Conservation (phyloP, 2,888 invertebrate species). For the Spicauda simplicius region DNA sequence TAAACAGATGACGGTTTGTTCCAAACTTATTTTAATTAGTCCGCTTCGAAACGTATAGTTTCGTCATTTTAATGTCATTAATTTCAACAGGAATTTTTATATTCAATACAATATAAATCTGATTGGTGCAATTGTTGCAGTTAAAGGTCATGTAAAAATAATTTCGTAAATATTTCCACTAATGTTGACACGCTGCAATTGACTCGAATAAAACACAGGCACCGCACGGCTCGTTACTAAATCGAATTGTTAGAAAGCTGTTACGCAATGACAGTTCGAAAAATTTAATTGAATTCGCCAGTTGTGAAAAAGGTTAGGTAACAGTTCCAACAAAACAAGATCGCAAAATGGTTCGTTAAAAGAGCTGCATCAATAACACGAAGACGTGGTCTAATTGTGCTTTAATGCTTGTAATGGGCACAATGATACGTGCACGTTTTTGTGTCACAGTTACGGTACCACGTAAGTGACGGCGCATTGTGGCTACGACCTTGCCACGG, state of each 20-base stretch:
- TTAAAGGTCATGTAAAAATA: too few species aligned
- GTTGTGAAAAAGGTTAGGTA: slow-evolving; percentile 4
- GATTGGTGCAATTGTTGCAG: neutral
- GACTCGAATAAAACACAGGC: neutral
- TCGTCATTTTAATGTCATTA: neutral
- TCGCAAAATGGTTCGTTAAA: neutral
- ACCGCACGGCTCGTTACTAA: neutral
- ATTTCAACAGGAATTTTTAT: neutral
- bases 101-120: neutral
- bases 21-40: neutral
- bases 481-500: slow-evolving; percentile 58
- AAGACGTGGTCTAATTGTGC: slow-evolving; percentile 7
- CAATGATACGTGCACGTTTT: slow-evolving; percentile 25
- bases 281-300: slow-evolving; percentile 5
- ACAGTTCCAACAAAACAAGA: slow-evolving; percentile 7
- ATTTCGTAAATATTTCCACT: neutral
- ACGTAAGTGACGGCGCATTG: slow-evolving; percentile 55
- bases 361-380: neutral
- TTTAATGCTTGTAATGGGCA: slow-evolving; percentile 23
- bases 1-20: slow-evolving; percentile 3
- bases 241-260: slow-evolving; percentile 6
- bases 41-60: neutral
- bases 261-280: slow-evolving; percentile 1
- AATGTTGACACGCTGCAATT: neutral
- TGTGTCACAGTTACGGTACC: slow-evolving; percentile 38